Conservation (phyloP, 1,140 invertebrate species). For the Drosophila serrata region DNA sequence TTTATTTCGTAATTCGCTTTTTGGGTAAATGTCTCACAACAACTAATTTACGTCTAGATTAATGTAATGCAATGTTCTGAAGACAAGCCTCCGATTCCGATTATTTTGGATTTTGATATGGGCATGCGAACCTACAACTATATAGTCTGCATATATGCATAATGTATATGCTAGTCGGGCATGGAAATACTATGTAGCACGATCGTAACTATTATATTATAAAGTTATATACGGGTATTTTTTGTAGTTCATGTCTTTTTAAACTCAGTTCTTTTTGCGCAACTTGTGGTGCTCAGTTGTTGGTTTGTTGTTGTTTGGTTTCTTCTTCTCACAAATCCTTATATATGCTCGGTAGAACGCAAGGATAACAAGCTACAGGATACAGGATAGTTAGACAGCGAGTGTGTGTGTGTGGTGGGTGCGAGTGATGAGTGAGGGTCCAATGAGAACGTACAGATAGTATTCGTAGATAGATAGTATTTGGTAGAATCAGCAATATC, state of each 20-base stretch:
- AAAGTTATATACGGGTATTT: conserved; percentile 64
- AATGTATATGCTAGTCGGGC: conserved; percentile 36
- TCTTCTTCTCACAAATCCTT: conserved; percentile 45
- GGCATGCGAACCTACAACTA: conserved; percentile 42
- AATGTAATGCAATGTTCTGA: conserved; percentile 56
- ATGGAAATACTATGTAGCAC: conserved; percentile 41
- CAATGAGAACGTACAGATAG: conserved; percentile 32
- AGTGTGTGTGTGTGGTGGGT: conserved; percentile 34
- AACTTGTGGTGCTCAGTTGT: conserved; percentile 74
- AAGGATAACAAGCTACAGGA: conserved; percentile 41
- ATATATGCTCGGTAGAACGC: conserved; percentile 13
- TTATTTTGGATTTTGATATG: conserved; percentile 27
- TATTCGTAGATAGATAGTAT: conserved; percentile 28
- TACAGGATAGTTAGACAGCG: conserved; percentile 17
- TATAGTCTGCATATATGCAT: conserved; percentile 34
- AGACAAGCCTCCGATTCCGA: conserved; percentile 16
- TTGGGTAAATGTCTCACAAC: conserved; percentile 79
- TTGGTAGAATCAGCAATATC: conserved; percentile 64
- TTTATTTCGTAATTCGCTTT: conserved; percentile 51
- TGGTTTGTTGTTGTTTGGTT: conserved; percentile 48
- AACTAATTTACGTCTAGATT: conserved; percentile 74
- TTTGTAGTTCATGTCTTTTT: conserved; percentile 74
- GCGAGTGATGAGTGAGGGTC: conserved; percentile 7
- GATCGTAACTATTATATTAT: conserved; percentile 59
- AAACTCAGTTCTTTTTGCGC: conserved; percentile 83